Percentiles rank a stretch among this genome's conserved stretches.
Conservation (phyloP, 2,797 vertebrate genomes). For the Lophius americanus region DNA sequence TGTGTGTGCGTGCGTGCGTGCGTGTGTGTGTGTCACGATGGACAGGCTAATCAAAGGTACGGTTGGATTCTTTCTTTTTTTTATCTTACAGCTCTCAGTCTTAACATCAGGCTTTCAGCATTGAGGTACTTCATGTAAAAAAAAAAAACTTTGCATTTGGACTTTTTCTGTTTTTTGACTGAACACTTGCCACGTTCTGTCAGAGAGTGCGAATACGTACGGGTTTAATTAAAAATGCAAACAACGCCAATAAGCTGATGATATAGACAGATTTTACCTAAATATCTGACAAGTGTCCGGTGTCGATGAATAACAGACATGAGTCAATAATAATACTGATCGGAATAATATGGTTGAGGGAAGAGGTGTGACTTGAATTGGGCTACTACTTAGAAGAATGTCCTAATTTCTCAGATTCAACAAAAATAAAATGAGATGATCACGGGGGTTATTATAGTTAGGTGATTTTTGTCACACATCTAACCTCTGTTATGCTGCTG, state of each 20-base stretch:
- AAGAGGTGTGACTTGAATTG: slow-evolving; percentile 28
- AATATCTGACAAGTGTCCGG: slow-evolving; percentile 33
- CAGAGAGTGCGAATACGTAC: slow-evolving; percentile 48
- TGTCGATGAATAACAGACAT: slow-evolving; percentile 25
- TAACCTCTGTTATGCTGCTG: slow-evolving; percentile 40
- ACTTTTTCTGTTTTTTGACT: slow-evolving; percentile 15
- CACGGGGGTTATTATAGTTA: slow-evolving; percentile 10
- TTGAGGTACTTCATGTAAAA: slow-evolving; percentile 13
- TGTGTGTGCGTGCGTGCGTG: slow-evolving; percentile 5
- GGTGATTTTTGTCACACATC: slow-evolving; percentile 28
- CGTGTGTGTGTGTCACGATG: slow-evolving; percentile 1
- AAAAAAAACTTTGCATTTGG: slow-evolving; percentile 19
- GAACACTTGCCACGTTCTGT: slow-evolving; percentile 35
- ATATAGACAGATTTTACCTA: slow-evolving; percentile 22
- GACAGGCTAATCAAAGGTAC: slow-evolving; percentile 39
- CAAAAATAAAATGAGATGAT: too few relatives aligned
- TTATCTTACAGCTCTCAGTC: slow-evolving; percentile 40
- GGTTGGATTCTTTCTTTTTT: slow-evolving; percentile 18
- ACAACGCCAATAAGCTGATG: slow-evolving; percentile 42
- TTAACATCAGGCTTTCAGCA: slow-evolving; percentile 15
- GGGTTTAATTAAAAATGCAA: slow-evolving; percentile 42
- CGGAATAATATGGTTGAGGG: slow-evolving; percentile 14
- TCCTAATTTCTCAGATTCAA: slow-evolving; percentile 31
- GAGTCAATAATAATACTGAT: slow-evolving; percentile 2
- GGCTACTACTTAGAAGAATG: slow-evolving; percentile 55